Evolutionary conservation across 2,888 invertebrate species (phyloP), one percentile per base, ranked within the genome.

Genomic region (Galerucella pusilla): DNA sequence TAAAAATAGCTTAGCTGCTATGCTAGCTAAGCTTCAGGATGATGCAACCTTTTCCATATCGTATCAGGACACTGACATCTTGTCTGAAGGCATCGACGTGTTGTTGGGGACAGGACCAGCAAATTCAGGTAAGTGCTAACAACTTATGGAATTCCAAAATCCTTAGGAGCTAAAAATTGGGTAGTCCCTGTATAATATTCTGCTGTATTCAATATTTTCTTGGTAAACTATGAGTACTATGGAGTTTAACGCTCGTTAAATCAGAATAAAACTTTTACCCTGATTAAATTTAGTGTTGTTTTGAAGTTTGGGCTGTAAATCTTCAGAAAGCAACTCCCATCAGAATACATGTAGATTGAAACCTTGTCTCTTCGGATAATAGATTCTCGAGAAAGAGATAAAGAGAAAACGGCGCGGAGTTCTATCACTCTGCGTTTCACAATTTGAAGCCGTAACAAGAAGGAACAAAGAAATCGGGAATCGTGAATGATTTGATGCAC

Each of bases 61-160:
- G 80, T 93, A 93, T 88, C 93, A 93, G 85, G 94, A 94, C 88
- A 91, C 93, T 45, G 93, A 93, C 84, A 91, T 94, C 85, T 89
- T 94, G 74, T 92, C 93, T 66, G 94, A 94, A 77, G 87, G 87
- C 54, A 88, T 88, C 73, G 87, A 87, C 86, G 89, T 94, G 84
- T 89, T 94, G 80, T 92, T 93, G 80, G 85, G 85, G 11, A 83
- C 86, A 45, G 86, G 86, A 14, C 91, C 92, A 71, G 91, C 92
- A 77, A 91, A 85, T 75, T 84, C 86, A 82, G 86, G 87, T 87
- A 80, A 81, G 83, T 75, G 12, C 1, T 20, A 1, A 57, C 10
- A 9, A 16, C 4, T 42, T 9, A 42, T 7, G 35, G 6, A 9
- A 0, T 1, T 42, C 7, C 7, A 42, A 42, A 6, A 6, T 42